Base-by-base conservation (phyloP, 2,113 vertebrate genomes). In the Xiphophorus hellerii region DNA sequence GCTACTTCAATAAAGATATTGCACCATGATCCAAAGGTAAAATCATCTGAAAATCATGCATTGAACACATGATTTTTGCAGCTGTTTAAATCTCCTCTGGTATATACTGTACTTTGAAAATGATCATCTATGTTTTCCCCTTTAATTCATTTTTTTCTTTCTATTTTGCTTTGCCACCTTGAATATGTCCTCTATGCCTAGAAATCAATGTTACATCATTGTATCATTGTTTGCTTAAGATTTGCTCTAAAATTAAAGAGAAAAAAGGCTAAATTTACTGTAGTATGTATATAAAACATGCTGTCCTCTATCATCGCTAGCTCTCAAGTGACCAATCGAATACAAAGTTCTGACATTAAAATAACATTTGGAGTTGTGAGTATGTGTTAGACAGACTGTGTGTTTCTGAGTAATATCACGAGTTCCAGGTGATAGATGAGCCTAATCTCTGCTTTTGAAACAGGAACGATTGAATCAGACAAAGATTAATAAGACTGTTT, bases 351-450 rank as follows among this genome's bases (percentile, higher is more conserved):
- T 44, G 25, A 70, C 71, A 31, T 15, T 62, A 6, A 8, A 25
- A 60, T n/a, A 78, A 35, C 73, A 31, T 72, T 51, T 39, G 31
- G 60, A 71, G 31, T 58, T 17, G 64, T 5, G 13, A 64, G 35
- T 39, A 35, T 63, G 69, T 66, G 73, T 28, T 25, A 48, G 58
- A 30, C 27, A 44, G 66, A n/a, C 27, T 35, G 67, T 60, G 75
- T 33, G 37, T 39, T 27, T 67, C n/a, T 25, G 29, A 61, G 74
- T 42, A 77, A 44, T 5, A 54, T 67, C 62, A 20, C 27, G 15
- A 81, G 81, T 83, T 71, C 20, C 78, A 62, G 81, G 76, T 88
- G 88, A 91, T 91, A 85, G 82, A 90, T 91, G 82, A 88, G 80
- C 78, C 84, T 85, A 80, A 82, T 87, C 74, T 92, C 48, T 11